Evolutionary conservation across 2,113 vertebrate genomes (phyloP), one percentile per base, ranked within the genome.

Genomic region (Eidolon helvum): DNA sequence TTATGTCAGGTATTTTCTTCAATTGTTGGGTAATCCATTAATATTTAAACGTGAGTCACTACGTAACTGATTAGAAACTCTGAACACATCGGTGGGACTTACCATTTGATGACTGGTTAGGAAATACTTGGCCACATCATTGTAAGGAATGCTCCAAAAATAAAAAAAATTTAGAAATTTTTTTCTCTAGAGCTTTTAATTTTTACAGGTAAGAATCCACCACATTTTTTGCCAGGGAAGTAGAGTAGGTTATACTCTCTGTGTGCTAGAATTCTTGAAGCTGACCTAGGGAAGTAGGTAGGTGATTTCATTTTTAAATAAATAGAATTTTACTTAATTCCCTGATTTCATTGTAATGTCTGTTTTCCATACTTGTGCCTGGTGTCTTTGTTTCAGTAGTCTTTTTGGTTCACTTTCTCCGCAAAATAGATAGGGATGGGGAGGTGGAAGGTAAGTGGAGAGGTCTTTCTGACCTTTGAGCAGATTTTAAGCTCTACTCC

Each of bases 1-100:
- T 93, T 96, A 35, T 91, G 10, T 94, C 83, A 72, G 11, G 48
- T 95, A 48, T 55, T 95, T 94, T 96, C 45, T 55, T 95, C 74
- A 90, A 35, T 74, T 11, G 33, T 72, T 38, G 90, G 57, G 43
- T 86, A 38, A 92, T 84, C 9, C 95, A 30, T 94, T 96, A 71
- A 68, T 82, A 40, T 77, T 94, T 69, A 71, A 95, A 86, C 12
- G 65, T 4, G 45, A 93, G 45, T 91, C 61, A 33, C 16, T 53
- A 40, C 11, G 57, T 59, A 59, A 87, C 59, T 90, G 50, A 19
- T 72, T 33, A 90, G 74, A 94, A 86, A 87, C n/a, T 45, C n/a
- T 63, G 53, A 91, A n/a, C 38, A 53, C 1, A 26, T 78, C 65
- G 28, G 12, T 93, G 68, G 53, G 10, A 57, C 22, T 89, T 92